Evolutionary conservation across 2,113 vertebrate genomes (phyloP).

Genomic region (Apteryx mantelli): DNA sequence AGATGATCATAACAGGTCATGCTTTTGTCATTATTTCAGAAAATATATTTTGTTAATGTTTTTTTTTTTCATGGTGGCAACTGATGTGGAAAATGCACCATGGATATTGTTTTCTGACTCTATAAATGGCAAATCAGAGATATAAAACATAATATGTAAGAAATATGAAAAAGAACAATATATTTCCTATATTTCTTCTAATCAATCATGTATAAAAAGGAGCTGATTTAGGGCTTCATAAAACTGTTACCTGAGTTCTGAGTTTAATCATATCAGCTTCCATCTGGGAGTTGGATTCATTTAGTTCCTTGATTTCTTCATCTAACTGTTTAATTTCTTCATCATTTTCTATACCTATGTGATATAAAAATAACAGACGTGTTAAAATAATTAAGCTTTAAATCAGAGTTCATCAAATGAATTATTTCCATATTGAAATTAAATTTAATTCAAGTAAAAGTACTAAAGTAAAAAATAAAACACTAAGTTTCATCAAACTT

Average conservation of each 20-base stretch:
- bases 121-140: not conserved
- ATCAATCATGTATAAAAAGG: not conserved
- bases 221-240: conserved; percentile 64
- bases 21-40: not conserved
- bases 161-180: not conserved
- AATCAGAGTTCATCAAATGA: not conserved
- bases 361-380: conserved; percentile 6
- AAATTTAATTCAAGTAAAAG: conserved; percentile 6
- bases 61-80: not conserved
- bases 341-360: conserved; percentile 92
- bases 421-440: conserved; percentile 21
- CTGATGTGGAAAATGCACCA: not conserved
- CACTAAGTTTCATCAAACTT: not conserved
- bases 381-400: conserved; percentile 40
- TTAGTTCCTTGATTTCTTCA: conserved; percentile 98
- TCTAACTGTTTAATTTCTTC: conserved; percentile 99
- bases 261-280: conserved; percentile 99
- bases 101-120: not conserved
- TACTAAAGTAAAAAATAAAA: not conserved
- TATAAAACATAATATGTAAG: not conserved
- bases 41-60: not conserved
- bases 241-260: conserved; percentile 94
- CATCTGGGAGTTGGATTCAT: conserved; percentile 97
- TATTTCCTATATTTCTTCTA: not conserved
- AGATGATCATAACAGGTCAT: not conserved